phyloP scores from a whole-genome alignment of 2,888 invertebrate species.

The Calameuta idolon region DNA sequence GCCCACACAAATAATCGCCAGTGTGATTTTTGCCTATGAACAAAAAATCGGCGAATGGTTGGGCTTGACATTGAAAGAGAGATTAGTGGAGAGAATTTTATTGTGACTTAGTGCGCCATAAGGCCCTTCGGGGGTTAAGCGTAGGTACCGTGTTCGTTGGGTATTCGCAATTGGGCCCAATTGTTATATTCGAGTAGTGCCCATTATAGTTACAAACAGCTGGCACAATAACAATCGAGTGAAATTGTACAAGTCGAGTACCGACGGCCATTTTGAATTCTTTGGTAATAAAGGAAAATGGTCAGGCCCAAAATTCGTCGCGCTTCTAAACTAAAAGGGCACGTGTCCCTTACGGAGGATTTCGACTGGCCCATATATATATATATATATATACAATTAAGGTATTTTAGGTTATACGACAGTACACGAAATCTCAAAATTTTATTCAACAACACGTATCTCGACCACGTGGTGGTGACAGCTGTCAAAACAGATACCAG shows the following conservation, averaged over 20 bases:
- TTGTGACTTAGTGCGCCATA: background rate
- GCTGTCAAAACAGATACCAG: background rate
- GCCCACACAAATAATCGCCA: background rate
- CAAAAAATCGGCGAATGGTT: background rate
- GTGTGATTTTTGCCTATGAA: background rate
- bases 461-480: background rate
- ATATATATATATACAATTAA: slow-evolving; percentile 6
- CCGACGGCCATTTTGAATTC: background rate
- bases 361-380: slow-evolving; percentile 12
- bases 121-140: background rate
- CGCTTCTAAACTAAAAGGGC: slow-evolving; percentile 21
- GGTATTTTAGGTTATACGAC: background rate
- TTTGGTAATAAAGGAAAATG: background rate
- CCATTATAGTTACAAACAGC: background rate
- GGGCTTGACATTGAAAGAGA: background rate
- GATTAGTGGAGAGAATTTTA: background rate
- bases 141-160: background rate
- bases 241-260: background rate
- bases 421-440: background rate
- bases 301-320: background rate
- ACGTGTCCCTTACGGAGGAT: slow-evolving; percentile 16
- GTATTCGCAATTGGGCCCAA: background rate
- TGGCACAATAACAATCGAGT: background rate
- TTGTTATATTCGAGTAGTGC: background rate
- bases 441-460: background rate